Evolutionary conservation across 2,888 invertebrate genomes (phyloP).

Genomic region (Morpho helenor): DNA sequence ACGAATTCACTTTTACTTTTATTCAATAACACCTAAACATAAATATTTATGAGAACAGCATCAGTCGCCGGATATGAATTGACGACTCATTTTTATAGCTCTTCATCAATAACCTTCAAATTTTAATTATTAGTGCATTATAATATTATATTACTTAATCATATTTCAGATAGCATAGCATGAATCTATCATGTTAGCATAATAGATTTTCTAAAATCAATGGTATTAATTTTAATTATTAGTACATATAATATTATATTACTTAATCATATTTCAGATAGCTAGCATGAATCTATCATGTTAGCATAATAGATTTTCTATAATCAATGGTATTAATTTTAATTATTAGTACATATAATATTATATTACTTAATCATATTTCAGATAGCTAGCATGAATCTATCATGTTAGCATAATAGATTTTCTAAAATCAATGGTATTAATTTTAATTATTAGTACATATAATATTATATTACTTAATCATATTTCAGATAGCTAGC

Average conservation of each 20-base stretch:
- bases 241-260: constrained; percentile 43
- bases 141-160: constrained; percentile 53
- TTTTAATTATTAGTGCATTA: constrained; percentile 34
- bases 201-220: constrained; percentile 7
- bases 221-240: constrained; percentile 25
- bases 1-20: constrained; percentile 72
- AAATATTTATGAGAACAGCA: constrained; percentile 65
- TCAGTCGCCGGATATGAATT: constrained; percentile 36
- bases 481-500: too few relatives aligned
- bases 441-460: constrained; percentile 26
- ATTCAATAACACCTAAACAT: constrained; percentile 55
- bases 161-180: constrained; percentile 14
- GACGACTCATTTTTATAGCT: constrained; percentile 22
- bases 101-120: constrained; percentile 26
- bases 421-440: constrained; percentile 1
- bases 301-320: constrained; percentile 13
- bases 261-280: constrained; percentile 39
- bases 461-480: neutral
- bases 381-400: too few relatives aligned
- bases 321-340: constrained; percentile 12
- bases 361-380: constrained; percentile 48
- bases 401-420: constrained; percentile 15
- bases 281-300: neutral
- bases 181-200: neutral
- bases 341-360: constrained; percentile 38